Evolutionary conservation across 1,140 invertebrate genomes (phyloP), one percentile per base, ranked within the genome.

Genomic region (Drosophila saltans): DNA sequence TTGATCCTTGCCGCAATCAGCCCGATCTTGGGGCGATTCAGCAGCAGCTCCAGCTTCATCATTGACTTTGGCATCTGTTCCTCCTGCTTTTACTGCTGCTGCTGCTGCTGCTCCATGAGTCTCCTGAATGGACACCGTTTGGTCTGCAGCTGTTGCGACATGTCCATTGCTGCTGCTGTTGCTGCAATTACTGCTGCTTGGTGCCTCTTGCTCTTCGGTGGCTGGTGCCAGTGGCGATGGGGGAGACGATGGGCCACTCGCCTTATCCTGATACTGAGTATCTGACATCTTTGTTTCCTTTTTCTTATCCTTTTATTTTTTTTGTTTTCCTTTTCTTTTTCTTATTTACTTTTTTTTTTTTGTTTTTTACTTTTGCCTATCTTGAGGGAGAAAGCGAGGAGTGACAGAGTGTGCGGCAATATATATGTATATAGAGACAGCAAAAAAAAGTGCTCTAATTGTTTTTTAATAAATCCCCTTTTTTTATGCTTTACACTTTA

Each of bases 401-500:
- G 41, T 48, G 28, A 58, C 48, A 39, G 33, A 36, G 33, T 36
- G 33, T 36, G 33, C 33, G 57, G 36, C 57, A 60, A 74, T 60
- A 16, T 16, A 16, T 16, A 16, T 16, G 16, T 16, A 16, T 16
- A 16, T 16, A 16, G 16, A 16, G 16, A 16, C 16, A 75, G 36
- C 43, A 43, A 75, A 36, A 36, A 36, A 36, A 64, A 72, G 68
- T 82, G 67, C 73, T 80, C 62, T 78, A 88, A 88, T 88, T 88
- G 76, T 67, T 66, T 78, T 89, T 88, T 69, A 75, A 89, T 89
- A 30, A 65, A 73, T 80, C 67, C 69, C 72, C 41, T 63, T 70
- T 48, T 56, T n/a, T 43, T 39, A 56, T 33, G 21, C 26, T 30
- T 39, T 56, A 28, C 60, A 60, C 57, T 11, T 21, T 30, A 9